Base-by-base conservation (phyloP, 2,113 vertebrate genomes). In the Calonectris borealis region DNA sequence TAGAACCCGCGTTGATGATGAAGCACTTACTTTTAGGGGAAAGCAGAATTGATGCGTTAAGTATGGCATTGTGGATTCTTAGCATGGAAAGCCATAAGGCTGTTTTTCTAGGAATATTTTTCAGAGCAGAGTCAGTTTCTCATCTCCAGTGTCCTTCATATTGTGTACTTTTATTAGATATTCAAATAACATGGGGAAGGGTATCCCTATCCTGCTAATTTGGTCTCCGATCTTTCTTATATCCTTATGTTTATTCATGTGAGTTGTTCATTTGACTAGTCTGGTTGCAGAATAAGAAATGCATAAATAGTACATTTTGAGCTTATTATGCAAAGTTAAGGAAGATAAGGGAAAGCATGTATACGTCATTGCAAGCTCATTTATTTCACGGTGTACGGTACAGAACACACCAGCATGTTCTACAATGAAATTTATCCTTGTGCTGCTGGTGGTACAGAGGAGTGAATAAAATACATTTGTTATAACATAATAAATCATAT, bases 401-500 rank as follows among this genome's bases (percentile, higher is more conserved):
- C 86, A 62, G 72, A 92, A 38, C 69, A 76, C 54, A 70, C 16
- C 73, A 66, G 65, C 44, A 5, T 84, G 80, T 86, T 95, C 81
- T 94, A 29, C 73, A 60, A 7, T 10, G 31, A 42, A 79, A 92
- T 96, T 92, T 94, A 89, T 93, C 76, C 51, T 52, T 78, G 46
- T 91, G 51, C 81, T 94, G 61, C 80, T 89, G 80, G 29, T 91
- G 86, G 46, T 83, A 61, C 76, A 84, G 91, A 84, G 68, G 36
- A 93, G n/a, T 80, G 93, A 92, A 88, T 88, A 88, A 93, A 94
- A 93, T 84, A 51, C 49, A 55, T 86, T 75, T 88, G 70, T 88
- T 90, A 44, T 34, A 90, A 55, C 64, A 34, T 54, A 87, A 95
- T 95, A 96, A 96, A 95, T 95, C 72, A 49, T 66, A 86, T 93